Evolutionary conservation across 1,140 invertebrate species (phyloP).

Genomic region (Drosophila varians): DNA sequence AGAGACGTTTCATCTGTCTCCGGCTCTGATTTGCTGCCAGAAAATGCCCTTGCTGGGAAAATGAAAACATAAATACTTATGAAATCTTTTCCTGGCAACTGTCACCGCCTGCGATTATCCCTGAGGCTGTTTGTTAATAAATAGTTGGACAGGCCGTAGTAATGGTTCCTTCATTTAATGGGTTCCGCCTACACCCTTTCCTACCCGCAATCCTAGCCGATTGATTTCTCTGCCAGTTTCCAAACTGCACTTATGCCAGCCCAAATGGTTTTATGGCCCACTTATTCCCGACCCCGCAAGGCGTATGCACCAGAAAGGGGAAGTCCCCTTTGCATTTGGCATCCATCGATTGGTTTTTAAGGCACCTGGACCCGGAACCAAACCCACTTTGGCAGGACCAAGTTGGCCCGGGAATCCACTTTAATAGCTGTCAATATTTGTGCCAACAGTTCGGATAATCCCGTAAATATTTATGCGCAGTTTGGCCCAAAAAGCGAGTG

Average conservation of each 20-base stretch:
- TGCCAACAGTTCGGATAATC: constrained; percentile 51
- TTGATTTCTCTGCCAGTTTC: background rate
- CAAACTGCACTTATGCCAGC: constrained; percentile 2
- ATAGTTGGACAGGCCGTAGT: constrained; percentile 7
- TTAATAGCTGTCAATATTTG: constrained; percentile 57
- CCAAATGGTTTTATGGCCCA: constrained; percentile 22
- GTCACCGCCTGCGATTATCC: constrained; percentile 40
- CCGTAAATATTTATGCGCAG: constrained; percentile 63
- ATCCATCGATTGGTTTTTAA: background rate
- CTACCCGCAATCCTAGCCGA: background rate
- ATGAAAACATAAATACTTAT: constrained; percentile 71
- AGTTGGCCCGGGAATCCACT: constrained; percentile 31
- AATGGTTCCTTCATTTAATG: constrained; percentile 5
- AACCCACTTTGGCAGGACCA: background rate
- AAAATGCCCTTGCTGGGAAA: constrained; percentile 12
- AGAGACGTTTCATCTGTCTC: constrained; percentile 37
- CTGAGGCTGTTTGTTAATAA: constrained; percentile 17
- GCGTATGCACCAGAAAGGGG: background rate
- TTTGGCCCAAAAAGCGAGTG: constrained; percentile 22
- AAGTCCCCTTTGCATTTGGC: too few relatives aligned
- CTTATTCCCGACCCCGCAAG: background rate
- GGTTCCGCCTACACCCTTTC: background rate
- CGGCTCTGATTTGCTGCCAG: constrained; percentile 48
- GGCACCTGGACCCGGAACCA: constrained; percentile 12
- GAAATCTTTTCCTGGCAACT: constrained; percentile 42